Evolutionary conservation across 2,797 vertebrate genomes (phyloP), one percentile per base, ranked within the genome.

Genomic region (Mustela erminea): DNA sequence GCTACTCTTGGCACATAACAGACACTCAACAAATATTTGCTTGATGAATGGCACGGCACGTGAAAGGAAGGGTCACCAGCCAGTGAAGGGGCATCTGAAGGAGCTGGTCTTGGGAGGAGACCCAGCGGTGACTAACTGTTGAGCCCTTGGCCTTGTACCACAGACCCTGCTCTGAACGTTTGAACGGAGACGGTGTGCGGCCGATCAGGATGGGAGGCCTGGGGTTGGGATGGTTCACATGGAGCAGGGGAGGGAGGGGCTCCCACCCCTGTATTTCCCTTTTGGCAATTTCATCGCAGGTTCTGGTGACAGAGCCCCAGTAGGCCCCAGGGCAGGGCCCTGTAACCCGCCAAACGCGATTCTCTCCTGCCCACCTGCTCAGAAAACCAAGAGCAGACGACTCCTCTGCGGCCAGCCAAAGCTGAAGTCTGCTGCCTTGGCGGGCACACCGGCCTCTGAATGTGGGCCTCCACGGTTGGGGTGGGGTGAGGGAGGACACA

Each of bases 1-100:
- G 64, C 74, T 87, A 46, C 21, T 84, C 23, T 87, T 96, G 95
- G 56, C 94, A 98, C 62, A 20, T 27, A 70, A 32, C 29, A 96
- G 94, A 95, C 75, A 96, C 95, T 82, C 18, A 4, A 54, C 93
- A 96, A 97, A 83, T 77, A 91, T 80, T 92, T 97, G 81, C 52
- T 93, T 60, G 56, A 0, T 58, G 75, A 81, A 43, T 68, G 41
- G n/a, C 92, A 92, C 11, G 77, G 87, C 81, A 72, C 29, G 32
- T 12, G 32, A 43, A 56, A 64, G 25, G 41, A 41, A 82, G 77
- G 41, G 27, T 38, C 86, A 27, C 20, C 80, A 90, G 86, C 68
- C 46, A 92, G 77, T 9, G 35, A 52, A 93, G 88, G 80, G 68
- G 52, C 80, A 35, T 15, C 15, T 41, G 80, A 58, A 93, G 64